Evolutionary conservation across 2,888 invertebrate species (phyloP), one percentile per base, ranked within the genome.

Genomic region (Hypena proboscidalis): DNA sequence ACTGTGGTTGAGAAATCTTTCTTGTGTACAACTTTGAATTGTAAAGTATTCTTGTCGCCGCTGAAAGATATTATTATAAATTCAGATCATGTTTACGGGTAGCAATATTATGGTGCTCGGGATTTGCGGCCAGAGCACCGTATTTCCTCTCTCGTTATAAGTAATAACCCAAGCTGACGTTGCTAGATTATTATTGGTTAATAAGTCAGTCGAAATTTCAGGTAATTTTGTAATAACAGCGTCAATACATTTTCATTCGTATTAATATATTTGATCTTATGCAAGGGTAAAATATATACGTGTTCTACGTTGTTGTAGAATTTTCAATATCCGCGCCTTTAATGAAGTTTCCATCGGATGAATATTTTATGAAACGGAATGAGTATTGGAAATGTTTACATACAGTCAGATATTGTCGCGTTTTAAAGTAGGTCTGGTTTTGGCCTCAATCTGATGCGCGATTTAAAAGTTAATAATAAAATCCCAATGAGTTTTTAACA

Each of bases 21-120:
- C 31, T 21, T 30, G 32, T 39, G 41, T 48, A 32, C 39, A 22
- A 19, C 46, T 53, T 57, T 57, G 53, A 53, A 47, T 57, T 62
- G 54, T 49, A 49, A 58, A 53, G 37, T 33, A 40, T 46, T 41
- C 30, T 49, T 40, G 45, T 34, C 36, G 30, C 33, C 36, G 45
- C 38, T 36, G 39, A 45, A 52, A 44, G 35, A 48, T 58, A 37
- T 46, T 41, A 49, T 65, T 70, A 56, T 54, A 57, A 55, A 73
- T 74, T 70, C 70, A 60, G 58, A 56, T 59, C 67, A 56, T 65
- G 71, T 67, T 66, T 72, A 56, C 58, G 46, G 55, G 47, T 41
- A 38, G 46, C 48, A 31, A 35, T 56, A 48, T 65, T 60, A 70
- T 58, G 41, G 60, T 58, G 52, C 30, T 27, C 37, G 51, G 69